Evolutionary conservation across 2,113 vertebrate species (phyloP), one percentile per base, ranked within the genome.

Genomic region (Dipodomys spectabilis): DNA sequence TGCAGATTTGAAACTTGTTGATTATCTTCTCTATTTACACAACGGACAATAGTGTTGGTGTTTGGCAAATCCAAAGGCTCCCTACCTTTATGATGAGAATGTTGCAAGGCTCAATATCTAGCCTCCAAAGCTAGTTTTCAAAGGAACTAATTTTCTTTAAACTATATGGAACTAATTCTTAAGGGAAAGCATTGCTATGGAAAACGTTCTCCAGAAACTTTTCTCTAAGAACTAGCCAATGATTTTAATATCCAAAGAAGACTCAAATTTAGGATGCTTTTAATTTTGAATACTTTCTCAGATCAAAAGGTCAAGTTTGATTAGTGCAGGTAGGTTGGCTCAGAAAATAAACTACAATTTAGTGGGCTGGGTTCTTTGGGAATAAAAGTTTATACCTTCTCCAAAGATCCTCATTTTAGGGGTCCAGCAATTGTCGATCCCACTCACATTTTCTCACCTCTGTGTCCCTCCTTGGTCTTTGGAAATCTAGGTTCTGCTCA

Each of bases 71-170:
- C 49, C 85, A 88, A 65, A 95, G n/a, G 68, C 0, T 3, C 28
- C 35, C 53, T 68, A 25, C 23, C 28, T 84, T 13, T 69, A 3
- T 25, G 18, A 44, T 81, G 57, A 9, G 6, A 71, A 3, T 12
- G 90, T 94, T 89, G 57, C 44, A 45, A 74, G 30, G 16, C 15
- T 79, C n/a, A 35, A 13, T 85, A 32, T 35, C 45, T 32, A 20
- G 30, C n/a, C n/a, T 27, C 32, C 57, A 20, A 67, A 39, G 8
- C 7, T 82, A 65, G 11, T 86, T 80, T 92, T 88, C 77, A 83
- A 88, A 86, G 80, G 25, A 84, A 49, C 1, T 78, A 35, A 88
- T 86, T 94, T 93, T 82, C 44, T 82, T 95, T 83, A 53, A 89
- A 73, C 22, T 80, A 27, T 23, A 3, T 28, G 74, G 27, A 86